Evolutionary conservation across 53 echinoderm and acorn worm species (phyloP).

Genomic region (Zoroaster sp.): DNA sequence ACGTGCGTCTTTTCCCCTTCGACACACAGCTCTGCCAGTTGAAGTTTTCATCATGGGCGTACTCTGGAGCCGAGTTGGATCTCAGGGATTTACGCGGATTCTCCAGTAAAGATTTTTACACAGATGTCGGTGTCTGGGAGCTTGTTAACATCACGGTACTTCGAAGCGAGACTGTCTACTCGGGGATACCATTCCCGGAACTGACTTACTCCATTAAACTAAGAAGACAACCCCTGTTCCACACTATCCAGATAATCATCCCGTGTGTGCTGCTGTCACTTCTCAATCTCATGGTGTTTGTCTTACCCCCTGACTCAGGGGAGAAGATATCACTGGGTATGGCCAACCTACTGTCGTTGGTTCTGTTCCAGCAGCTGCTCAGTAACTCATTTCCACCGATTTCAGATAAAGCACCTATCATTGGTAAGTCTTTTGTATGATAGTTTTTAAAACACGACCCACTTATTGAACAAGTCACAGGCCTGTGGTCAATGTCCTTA

Average conservation of each 20-base stretch:
- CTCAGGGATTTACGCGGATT: no score
- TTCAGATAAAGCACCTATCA: conserved; percentile 34
- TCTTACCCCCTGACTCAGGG: conserved; percentile 55
- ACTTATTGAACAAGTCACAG: no score
- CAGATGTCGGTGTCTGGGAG: conserved; percentile 30
- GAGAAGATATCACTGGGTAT: conserved; percentile 61
- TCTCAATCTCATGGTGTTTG: conserved; percentile 43
- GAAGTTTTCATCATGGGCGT: conserved; percentile 15
- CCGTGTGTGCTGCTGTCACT: conserved; percentile 55
- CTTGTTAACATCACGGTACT: background rate
- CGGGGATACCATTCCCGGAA: background rate
- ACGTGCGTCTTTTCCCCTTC: conserved; percentile 27
- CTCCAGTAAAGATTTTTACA: no score
- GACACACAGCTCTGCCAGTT: conserved; percentile 21
- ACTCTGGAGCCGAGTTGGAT: background rate
- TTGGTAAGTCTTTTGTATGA: conserved; percentile 22
- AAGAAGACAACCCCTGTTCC: conserved; percentile 5
- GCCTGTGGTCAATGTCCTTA: no score
- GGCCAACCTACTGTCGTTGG: conserved; percentile 32
- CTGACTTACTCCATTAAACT: conserved; percentile 21
- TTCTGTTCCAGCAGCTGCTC: conserved; percentile 42
- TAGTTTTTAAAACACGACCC: no score
- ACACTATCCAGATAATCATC: conserved; percentile 24
- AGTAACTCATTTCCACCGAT: conserved; percentile 26
- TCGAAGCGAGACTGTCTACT: background rate